Percentiles rank a stretch among this genome's conserved stretches.
Conservation (phyloP, 2,888 invertebrate species). For the Amiota minor region DNA sequence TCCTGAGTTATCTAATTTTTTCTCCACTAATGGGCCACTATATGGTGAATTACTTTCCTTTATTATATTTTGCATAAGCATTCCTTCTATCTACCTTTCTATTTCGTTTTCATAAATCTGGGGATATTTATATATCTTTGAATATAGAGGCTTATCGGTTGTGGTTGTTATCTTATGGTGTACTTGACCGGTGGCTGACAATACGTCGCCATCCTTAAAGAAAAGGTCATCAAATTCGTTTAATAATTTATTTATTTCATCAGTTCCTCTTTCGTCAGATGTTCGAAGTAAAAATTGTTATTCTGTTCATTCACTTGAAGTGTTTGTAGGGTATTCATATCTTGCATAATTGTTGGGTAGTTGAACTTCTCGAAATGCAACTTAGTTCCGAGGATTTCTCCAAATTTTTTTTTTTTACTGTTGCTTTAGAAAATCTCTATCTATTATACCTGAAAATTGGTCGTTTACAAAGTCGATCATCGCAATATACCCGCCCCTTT, state of each 20-base stretch:
- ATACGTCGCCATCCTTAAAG: slow-evolving; percentile 3
- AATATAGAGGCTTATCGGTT: background rate
- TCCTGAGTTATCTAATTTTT: too few species aligned
- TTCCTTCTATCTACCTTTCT: too few species aligned
- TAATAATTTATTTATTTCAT: background rate
- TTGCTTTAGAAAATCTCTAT: background rate
- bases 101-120: too few species aligned
- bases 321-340: too few species aligned
- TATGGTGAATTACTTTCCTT: too few species aligned
- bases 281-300: too few species aligned
- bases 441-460: background rate
- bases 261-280: too few species aligned
- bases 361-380: background rate
- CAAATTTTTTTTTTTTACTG: background rate
- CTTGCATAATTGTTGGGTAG: too few species aligned
- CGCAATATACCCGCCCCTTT: too few species aligned
- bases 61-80: too few species aligned
- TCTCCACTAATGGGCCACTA: too few species aligned
- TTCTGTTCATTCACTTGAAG: too few species aligned
- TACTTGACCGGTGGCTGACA: background rate
- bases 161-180: background rate
- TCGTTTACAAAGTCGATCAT: background rate
- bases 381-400: background rate
- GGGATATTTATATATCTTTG: background rate
- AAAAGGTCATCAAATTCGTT: background rate